Base-by-base conservation (phyloP, 2,113 vertebrate genomes). In the Daphoenositta chrysoptera region DNA sequence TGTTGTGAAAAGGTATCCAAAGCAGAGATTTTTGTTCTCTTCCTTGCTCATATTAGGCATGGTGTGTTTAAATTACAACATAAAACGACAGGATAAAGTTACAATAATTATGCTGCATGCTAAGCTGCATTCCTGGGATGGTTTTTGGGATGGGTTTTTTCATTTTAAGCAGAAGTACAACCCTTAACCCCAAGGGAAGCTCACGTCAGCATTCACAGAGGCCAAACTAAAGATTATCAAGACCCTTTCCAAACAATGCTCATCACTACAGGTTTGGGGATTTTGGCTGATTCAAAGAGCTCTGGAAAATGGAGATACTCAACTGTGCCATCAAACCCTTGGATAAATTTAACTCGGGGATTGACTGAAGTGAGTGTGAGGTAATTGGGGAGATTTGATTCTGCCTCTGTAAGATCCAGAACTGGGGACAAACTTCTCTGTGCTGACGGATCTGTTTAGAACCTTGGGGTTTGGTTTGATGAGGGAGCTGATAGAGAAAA, bases 191-290 rank as follows among this genome's bases (percentile, higher is more conserved):
- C 20, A 27, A 15, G 35, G 31, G 19, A n/a, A 63, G 15, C 6
- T 76, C 15, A 1, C 15, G 15, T 10, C 12, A 27, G 26, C 6
- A 47, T 64, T 39, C 21, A 12, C 33, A 13, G 4, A 45, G 23
- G 11, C 8, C 77, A 56, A 68, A 35, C 4, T 13, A 15, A 86
- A 53, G 24, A 26, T 23, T 60, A 11, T 30, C 24, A 8, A 6
- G 24, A 39, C 10, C 37, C 35, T 88, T 65, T 73, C n/a, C 13
- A 47, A n/a, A 22, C 13, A 28, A 1, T 17, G 15, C 8, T n/a
- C n/a, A 23, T 40, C 17, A 9, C 7, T 10, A 0, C 5, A 39
- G 18, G 12, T 30, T 39, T 15, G 37, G 18, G 8, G 1, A 6
- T 35, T 54, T 48, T 15, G 37, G 11, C 57, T 54, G 17, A 24